Evolutionary conservation across 2,113 vertebrate species (phyloP).

Genomic region (Lepisosteus osseus): DNA sequence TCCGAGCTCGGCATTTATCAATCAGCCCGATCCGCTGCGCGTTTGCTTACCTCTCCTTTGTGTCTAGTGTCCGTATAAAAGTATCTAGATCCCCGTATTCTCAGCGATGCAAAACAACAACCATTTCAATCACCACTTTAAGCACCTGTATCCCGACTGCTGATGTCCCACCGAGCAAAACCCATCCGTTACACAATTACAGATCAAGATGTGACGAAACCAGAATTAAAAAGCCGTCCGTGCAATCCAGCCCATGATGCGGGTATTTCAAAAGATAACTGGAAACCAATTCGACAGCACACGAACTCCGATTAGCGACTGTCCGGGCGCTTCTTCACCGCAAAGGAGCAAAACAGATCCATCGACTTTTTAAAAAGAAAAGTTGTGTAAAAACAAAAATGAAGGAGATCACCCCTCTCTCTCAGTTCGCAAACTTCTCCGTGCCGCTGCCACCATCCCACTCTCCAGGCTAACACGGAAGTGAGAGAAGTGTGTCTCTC

Average conservation of each 20-base stretch:
- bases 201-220: background rate
- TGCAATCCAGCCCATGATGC: background rate
- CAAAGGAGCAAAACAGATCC: background rate
- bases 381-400: slow-evolving; percentile 15
- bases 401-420: slow-evolving; percentile 15
- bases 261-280: background rate
- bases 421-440: slow-evolving; percentile 41
- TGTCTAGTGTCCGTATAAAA: background rate
- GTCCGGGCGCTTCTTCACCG: background rate
- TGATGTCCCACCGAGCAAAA: slow-evolving; percentile 11
- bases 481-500: slow-evolving; percentile 31
- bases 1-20: slow-evolving; percentile 71
- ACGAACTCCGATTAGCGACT: background rate
- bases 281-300: slow-evolving; percentile 2
- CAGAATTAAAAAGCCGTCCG: background rate
- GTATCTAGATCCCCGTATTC: slow-evolving; percentile 13
- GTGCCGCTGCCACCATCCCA: slow-evolving; percentile 41
- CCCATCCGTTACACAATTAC: too few species aligned
- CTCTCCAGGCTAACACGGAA: slow-evolving; percentile 58
- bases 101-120: slow-evolving; percentile 43
- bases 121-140: background rate
- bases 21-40: slow-evolving; percentile 7
- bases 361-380: slow-evolving; percentile 12
- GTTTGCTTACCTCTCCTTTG: slow-evolving; percentile 9
- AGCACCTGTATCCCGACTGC: background rate